phyloP scores from a whole-genome alignment of 1,140 invertebrate species.

The Drosophila bipectinata region DNA sequence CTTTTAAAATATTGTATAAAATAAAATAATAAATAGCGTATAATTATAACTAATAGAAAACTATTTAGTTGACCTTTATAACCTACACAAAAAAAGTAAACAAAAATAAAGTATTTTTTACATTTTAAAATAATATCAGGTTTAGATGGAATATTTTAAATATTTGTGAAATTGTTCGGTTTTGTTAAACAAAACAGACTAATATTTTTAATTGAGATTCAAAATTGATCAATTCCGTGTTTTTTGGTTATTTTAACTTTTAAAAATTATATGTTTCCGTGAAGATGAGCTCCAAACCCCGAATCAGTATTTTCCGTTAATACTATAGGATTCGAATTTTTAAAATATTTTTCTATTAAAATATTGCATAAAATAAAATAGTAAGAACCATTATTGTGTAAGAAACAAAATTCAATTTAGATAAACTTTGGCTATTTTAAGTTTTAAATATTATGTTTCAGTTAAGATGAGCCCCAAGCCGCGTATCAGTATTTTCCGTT shows the following conservation, averaged over 20 bases:
- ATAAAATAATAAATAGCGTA: not conserved
- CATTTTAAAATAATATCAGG: not conserved
- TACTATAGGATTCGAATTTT: too few relatives aligned
- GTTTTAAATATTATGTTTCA: not conserved
- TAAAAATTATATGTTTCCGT: too few relatives aligned
- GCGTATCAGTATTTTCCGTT: constrained; percentile 18
- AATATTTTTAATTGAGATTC: not conserved
- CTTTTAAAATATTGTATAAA: not conserved
- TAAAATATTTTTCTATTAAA: too few relatives aligned
- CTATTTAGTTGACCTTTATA: not conserved
- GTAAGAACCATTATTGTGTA: too few relatives aligned
- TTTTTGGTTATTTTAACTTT: too few relatives aligned
- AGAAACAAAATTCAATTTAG: too few relatives aligned
- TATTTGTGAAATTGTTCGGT: not conserved
- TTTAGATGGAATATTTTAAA: not conserved
- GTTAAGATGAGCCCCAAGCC: not conserved
- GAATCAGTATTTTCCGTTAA: too few relatives aligned
- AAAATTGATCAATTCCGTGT: not conserved
- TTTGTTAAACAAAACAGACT: not conserved
- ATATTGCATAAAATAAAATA: too few relatives aligned
- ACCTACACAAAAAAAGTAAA: not conserved
- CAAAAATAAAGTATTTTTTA: not conserved
- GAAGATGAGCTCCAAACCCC: too few relatives aligned
- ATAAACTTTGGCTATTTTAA: not conserved
- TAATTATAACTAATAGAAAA: not conserved